Evolutionary conservation across 2,113 vertebrate species (phyloP), one percentile per base, ranked within the genome.

Genomic region (Nansenia antarctica): DNA sequence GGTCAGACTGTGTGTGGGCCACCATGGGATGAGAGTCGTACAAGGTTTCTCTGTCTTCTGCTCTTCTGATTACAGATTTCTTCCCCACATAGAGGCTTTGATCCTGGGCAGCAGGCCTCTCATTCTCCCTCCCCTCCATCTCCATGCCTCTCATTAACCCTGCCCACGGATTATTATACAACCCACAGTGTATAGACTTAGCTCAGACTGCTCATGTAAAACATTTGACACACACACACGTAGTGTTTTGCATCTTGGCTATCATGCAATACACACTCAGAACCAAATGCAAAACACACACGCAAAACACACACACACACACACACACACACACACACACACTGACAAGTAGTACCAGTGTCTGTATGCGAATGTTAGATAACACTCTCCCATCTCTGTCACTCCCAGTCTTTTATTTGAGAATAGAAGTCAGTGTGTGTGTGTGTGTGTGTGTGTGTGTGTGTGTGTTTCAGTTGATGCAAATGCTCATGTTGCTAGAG

Each of bases 21-120:
- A 42, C 72, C 62, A 63, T 14, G 65, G 58, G 42, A 72, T 62
- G 65, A 42, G 39, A 18, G 15, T 79, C 79, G 78, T 68, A 67
- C 42, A 70, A 79, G 9, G 74, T 78, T 39, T 2, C 31, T 79
- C 66, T 79, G 70, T 76, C 80, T 81, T 82, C 66, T 54, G 61
- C 65, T 65, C 66, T 68, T 65, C 78, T 82, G 80, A 88, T 87
- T 83, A 83, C 47, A 86, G 67, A 80, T 62, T 82, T 76, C 75
- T 78, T 76, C 62, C 78, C 49, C 39, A 67, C 35, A 61, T 47
- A 58, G 29, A 57, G 37, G 57, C 84, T 90, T 89, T 88, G 78
- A 89, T 90, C 79, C 30, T 60, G 27, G 45, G 42, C 54, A 31
- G 42, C 54, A 31, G 55, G 65, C 68, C 85, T 87, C 82, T 88